Conservation (phyloP, 2,113 vertebrate species). For the Pachyramphus minor region DNA sequence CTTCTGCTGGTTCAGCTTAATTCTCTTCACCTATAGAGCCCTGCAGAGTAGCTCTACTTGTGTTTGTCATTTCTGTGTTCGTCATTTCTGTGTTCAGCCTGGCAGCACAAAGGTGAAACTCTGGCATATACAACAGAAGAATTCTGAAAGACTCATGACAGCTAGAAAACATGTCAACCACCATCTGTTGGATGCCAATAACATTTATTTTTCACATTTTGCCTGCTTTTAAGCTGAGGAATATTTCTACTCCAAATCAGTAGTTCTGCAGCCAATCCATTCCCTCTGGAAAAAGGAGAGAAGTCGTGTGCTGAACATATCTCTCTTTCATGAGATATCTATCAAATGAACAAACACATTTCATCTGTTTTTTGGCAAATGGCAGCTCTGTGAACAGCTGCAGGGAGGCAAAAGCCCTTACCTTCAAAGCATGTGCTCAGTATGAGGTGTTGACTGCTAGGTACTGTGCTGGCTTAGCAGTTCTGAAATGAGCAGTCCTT, state of each 20-base stretch:
- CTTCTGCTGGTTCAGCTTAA: background rate
- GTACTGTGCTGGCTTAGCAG: background rate
- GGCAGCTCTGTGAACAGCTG: background rate
- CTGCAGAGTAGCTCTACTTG: background rate
- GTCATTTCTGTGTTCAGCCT: background rate
- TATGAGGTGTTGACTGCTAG: background rate
- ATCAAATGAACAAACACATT: background rate
- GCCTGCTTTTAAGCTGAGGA: background rate
- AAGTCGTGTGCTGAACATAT: background rate
- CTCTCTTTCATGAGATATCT: background rate
- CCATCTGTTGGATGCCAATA: background rate
- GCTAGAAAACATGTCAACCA: background rate
- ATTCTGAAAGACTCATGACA: background rate
- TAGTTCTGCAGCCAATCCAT: background rate
- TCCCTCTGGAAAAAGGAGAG: background rate
- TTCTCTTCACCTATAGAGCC: background rate
- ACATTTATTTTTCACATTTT: background rate
- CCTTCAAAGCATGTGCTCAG: background rate
- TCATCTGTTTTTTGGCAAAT: background rate
- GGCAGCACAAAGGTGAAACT: conserved; percentile 19
- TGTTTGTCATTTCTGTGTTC: background rate
- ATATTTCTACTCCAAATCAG: background rate
- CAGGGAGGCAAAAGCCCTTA: background rate
- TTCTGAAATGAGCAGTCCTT: background rate
- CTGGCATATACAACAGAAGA: background rate